Conservation (phyloP, 2,113 vertebrate species). For the Mobula hypostoma region DNA sequence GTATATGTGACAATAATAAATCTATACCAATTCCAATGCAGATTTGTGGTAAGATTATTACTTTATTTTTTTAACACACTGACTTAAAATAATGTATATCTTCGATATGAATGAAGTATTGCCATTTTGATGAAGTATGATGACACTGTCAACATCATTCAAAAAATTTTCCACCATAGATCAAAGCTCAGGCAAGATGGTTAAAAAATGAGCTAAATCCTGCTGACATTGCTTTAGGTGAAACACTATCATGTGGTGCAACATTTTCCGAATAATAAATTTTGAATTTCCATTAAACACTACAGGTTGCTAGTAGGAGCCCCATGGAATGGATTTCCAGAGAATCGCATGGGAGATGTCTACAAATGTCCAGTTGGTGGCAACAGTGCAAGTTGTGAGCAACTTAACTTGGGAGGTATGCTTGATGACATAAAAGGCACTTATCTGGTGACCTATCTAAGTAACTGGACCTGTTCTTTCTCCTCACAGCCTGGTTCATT, state of each 20-base stretch:
- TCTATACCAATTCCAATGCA: too few species aligned
- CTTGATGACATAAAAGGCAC: not conserved
- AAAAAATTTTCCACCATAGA: not conserved
- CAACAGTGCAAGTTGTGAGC: conserved; percentile 59
- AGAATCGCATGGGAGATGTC: conserved; percentile 77
- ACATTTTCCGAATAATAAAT: not conserved
- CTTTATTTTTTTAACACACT: not conserved
- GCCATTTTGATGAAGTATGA: not conserved
- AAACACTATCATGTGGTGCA: not conserved
- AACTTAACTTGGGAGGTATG: conserved; percentile 73
- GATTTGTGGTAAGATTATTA: not conserved
- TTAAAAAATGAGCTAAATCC: not conserved
- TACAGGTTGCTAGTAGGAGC: conserved; percentile 79
- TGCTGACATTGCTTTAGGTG: too few species aligned
- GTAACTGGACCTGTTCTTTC: not conserved
- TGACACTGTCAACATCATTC: not conserved
- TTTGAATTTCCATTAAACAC: not conserved
- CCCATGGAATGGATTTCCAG: conserved; percentile 76
- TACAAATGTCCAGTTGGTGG: conserved; percentile 69
- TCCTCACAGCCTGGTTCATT: not conserved
- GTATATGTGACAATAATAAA: too few species aligned
- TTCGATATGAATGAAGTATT: not conserved
- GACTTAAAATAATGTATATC: not conserved
- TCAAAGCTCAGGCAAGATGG: not conserved
- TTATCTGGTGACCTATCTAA: not conserved